These are phyloP conservation scores for Vidua chalybeata DNA, from an alignment of 2,113 vertebrate genomes.

Conservation along the genomic window DNA sequence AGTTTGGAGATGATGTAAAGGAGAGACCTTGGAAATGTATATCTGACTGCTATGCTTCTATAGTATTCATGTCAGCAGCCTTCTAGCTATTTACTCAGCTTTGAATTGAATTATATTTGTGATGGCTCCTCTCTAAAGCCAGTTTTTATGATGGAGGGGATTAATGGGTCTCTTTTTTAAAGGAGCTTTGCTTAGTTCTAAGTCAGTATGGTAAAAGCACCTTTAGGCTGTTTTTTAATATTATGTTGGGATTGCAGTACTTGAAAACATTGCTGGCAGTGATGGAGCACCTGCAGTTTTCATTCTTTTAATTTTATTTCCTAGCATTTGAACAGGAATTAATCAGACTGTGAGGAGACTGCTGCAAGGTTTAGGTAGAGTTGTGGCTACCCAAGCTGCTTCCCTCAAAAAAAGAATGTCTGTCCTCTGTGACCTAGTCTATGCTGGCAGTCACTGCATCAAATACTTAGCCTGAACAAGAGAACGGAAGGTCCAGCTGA, in stretches of 20 bases:
- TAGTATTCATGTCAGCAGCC: neutral
- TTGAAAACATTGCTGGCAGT: neutral
- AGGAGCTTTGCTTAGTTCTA: neutral
- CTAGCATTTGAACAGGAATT: constrained; percentile 1
- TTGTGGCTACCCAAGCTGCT: neutral
- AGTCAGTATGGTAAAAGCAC: neutral
- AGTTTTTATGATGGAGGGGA: neutral
- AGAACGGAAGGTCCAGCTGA: neutral
- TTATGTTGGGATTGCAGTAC: neutral
- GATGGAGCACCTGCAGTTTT: neutral
- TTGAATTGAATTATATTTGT: neutral
- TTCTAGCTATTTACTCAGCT: neutral
- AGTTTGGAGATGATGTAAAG: neutral
- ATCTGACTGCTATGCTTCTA: neutral
- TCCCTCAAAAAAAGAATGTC: neutral
- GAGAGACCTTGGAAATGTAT: neutral
- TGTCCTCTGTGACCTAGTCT: neutral
- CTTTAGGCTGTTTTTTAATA: constrained; percentile 7
- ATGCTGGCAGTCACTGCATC: neutral
- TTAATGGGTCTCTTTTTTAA: neutral
- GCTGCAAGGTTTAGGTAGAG: neutral
- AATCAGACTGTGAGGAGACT: neutral
- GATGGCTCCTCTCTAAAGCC: neutral
- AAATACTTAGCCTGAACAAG: neutral
- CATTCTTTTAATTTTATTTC: constrained; percentile 36